Conservation (phyloP, 92 coral and sea anemone genomes). For the Meandrina meandrites region DNA sequence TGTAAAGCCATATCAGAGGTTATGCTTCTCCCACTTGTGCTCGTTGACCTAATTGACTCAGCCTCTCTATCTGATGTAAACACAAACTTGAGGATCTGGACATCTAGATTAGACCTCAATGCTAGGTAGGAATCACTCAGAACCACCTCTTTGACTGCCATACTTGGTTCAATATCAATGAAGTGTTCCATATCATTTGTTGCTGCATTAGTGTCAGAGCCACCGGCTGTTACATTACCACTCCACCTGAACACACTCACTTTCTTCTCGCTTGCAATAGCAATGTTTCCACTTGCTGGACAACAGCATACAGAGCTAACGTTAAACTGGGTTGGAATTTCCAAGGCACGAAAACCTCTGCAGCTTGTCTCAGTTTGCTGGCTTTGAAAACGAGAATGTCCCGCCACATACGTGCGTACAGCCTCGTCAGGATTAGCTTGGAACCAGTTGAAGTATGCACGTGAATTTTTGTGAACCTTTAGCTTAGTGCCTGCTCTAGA, state of each 20-base stretch:
- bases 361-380: conserved; percentile 51
- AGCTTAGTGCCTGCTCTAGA: background rate
- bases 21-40: conserved; percentile 1
- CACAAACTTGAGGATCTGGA: conserved; percentile 78
- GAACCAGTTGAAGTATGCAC: conserved; percentile 96
- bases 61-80: conserved; percentile 36
- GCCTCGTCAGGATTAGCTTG: conserved; percentile 57
- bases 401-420: conserved; percentile 74
- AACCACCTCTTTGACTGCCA: conserved; percentile 65
- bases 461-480: conserved; percentile 58
- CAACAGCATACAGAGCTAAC: conserved; percentile 72
- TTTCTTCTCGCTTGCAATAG: conserved; percentile 66
- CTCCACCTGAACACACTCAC: conserved; percentile 75
- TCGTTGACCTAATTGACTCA: background rate
- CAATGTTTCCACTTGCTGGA: conserved; percentile 77
- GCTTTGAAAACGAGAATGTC: conserved; percentile 67
- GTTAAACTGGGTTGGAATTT: conserved; percentile 66
- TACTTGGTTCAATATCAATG: conserved; percentile 80
- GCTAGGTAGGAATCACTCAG: conserved; percentile 83
- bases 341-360: conserved; percentile 67
- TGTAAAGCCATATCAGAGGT: background rate
- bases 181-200: conserved; percentile 79
- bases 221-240: background rate
- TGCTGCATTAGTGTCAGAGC: background rate
- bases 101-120: conserved; percentile 79